Percentiles rank a stretch among this genome's conserved stretches.
These are phyloP conservation scores for Pimephales promelas DNA, from an alignment of 2,113 vertebrate species.

Conservation along the genomic window DNA sequence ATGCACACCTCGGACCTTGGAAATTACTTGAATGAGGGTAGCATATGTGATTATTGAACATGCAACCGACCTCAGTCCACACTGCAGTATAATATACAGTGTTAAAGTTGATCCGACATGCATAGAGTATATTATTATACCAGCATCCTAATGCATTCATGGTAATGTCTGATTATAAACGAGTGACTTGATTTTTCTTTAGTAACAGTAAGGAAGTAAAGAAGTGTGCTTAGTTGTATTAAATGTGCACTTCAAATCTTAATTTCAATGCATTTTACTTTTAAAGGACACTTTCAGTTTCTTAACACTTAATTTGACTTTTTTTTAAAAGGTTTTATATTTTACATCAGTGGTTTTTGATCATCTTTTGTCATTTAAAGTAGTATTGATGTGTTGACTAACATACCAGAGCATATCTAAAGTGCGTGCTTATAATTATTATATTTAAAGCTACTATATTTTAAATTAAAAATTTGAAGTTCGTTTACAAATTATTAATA, in stretches of 20 bases:
- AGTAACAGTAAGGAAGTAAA: not conserved
- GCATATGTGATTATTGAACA: constrained; percentile 27
- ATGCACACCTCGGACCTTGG: not conserved
- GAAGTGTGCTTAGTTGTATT: not conserved
- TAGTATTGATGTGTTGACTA: not conserved
- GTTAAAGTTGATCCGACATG: constrained; percentile 53
- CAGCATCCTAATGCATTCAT: constrained; percentile 48
- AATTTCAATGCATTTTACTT: not conserved
- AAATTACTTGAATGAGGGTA: constrained; percentile 11
- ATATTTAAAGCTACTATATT: not conserved
- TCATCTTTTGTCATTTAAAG: not conserved
- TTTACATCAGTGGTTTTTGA: not conserved
- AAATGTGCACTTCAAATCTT: not conserved
- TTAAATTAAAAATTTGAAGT: not conserved
- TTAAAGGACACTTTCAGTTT: not conserved
- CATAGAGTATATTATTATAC: constrained; percentile 29
- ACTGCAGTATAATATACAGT: constrained; percentile 53
- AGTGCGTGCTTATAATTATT: not conserved
- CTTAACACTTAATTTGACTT: not conserved
- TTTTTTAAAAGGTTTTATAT: not conserved
- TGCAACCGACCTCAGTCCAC: constrained; percentile 46
- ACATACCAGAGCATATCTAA: not conserved
- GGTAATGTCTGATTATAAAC: constrained; percentile 24
- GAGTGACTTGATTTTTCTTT: not conserved
- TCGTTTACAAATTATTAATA: not conserved